Evolutionary conservation across 1,140 invertebrate species (phyloP).

Genomic region (Pectinophora gossypiella): DNA sequence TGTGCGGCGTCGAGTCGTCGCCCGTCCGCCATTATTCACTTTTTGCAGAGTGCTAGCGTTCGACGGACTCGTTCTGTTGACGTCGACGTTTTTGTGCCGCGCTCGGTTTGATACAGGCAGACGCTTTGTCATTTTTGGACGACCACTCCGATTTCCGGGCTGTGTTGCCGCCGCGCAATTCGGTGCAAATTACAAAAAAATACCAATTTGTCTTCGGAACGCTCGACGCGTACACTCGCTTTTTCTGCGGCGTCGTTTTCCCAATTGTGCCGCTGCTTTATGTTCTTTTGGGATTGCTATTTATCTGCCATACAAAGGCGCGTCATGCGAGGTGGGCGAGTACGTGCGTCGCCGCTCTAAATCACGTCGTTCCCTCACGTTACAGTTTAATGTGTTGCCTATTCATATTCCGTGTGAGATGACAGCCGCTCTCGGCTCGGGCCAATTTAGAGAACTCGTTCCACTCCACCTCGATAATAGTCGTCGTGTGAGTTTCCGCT

Average conservation of each 20-base stretch:
- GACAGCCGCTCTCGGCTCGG: slow-evolving; percentile 18
- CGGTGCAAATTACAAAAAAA: slow-evolving; percentile 29
- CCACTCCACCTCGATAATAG: slow-evolving; percentile 18
- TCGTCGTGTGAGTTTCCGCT: slow-evolving; percentile 20
- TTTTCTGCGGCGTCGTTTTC: not conserved
- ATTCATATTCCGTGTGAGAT: slow-evolving; percentile 19
- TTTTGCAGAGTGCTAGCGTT: slow-evolving; percentile 42
- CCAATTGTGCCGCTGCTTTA: not conserved
- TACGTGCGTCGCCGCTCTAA: not conserved
- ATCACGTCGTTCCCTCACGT: slow-evolving; percentile 12
- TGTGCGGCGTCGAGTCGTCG: slow-evolving; percentile 34
- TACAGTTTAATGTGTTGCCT: slow-evolving; percentile 10
- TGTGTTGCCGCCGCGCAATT: slow-evolving; percentile 11
- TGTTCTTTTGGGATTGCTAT: not conserved
- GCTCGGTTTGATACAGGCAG: slow-evolving; percentile 39
- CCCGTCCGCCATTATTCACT: slow-evolving; percentile 51
- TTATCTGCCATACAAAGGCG: not conserved
- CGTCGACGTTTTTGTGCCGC: slow-evolving; percentile 46
- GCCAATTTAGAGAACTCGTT: slow-evolving; percentile 27
- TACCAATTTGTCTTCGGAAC: not conserved
- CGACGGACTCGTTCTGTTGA: slow-evolving; percentile 32
- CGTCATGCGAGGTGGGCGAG: not conserved
- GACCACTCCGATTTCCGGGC: slow-evolving; percentile 45
- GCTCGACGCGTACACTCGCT: not conserved
- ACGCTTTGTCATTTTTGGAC: slow-evolving; percentile 55